phyloP scores from a whole-genome alignment of 2,113 vertebrate species.

The Tetrao urogallus region DNA sequence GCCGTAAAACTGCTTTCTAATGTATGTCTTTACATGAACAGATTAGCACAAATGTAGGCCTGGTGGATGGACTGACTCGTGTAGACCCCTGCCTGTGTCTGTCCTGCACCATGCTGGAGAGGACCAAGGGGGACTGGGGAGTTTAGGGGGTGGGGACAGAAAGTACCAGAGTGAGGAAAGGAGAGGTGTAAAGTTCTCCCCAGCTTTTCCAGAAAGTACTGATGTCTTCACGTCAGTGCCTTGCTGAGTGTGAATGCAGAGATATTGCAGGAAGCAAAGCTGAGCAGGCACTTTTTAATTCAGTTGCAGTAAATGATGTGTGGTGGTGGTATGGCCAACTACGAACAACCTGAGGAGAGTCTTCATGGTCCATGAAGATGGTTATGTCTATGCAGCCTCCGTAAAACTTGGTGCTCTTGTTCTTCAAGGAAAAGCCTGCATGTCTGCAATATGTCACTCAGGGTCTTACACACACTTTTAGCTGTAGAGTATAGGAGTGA shows the following conservation, averaged over 20 bases:
- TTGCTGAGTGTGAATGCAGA: neutral
- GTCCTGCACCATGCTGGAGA: neutral
- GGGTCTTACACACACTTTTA: neutral
- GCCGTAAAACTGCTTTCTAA: neutral
- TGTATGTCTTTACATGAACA: neutral
- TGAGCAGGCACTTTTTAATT: neutral
- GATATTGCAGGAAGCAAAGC: neutral
- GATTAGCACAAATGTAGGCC: neutral
- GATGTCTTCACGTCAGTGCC: neutral
- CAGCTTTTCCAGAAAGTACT: neutral
- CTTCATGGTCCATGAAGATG: neutral
- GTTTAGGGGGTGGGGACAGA: neutral
- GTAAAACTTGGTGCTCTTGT: neutral
- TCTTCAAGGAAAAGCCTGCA: neutral
- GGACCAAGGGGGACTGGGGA: neutral
- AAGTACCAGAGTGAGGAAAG: neutral
- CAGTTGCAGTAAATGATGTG: neutral
- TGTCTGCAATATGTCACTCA: fast-evolving
- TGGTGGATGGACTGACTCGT: neutral
- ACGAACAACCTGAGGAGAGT: neutral
- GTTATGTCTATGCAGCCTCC: neutral
- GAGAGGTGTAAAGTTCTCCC: neutral
- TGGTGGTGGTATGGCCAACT: neutral
- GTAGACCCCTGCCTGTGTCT: neutral
- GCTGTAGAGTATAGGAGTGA: neutral